Base-by-base conservation (phyloP, 2,797 vertebrate species). In the Poecile montanus region DNA sequence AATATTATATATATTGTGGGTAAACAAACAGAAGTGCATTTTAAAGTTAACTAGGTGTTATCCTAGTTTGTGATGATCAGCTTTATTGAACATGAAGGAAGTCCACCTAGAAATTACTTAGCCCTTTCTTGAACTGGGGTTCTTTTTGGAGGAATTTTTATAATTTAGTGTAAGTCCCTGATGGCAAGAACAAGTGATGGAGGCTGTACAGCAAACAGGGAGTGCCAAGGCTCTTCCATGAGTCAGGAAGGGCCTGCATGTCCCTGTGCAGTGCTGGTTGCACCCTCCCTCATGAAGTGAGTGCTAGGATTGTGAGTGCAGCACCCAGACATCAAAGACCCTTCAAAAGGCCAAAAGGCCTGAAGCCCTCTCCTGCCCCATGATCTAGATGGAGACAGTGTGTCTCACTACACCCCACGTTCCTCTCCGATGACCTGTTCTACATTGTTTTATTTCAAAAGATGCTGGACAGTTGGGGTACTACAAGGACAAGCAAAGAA, bases 181-280 rank as follows among this genome's bases (percentile, higher is more conserved):
- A 54, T 57, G 42, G 26, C 22, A 45, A 53, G 34, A 90, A 29
- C 3, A 45, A 48, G 19, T 23, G 32, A 15, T 45, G 32, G 78
- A 82, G 23, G 16, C 62, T 68, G 5, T 16, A 65, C 78, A 23
- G 26, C 25, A 32, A 44, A 25, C 18, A 61, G 26, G 29, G 51
- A 45, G 11, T 19, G 9, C 32, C 32, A 54, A 23, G 25, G 38
- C 29, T 73, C 65, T 71, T 76, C 26, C 36, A 16, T 30, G 20
- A 57, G 29, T 34, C 1, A 1, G 23, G 34, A 76, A 48, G 45
- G 22, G 14, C 7, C 19, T 4, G 1, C 6, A 5, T 56, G 16
- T 57, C 13, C 19, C 30, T 5, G 71, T 82, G 71, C 23, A 67
- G n/a, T 63, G 45, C 45, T 56, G 36, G 6, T 51, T 85, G n/a